Evolutionary conservation across 1,140 invertebrate species (phyloP), one percentile per base, ranked within the genome.

Genomic region (Hylaeus volcanicus): DNA sequence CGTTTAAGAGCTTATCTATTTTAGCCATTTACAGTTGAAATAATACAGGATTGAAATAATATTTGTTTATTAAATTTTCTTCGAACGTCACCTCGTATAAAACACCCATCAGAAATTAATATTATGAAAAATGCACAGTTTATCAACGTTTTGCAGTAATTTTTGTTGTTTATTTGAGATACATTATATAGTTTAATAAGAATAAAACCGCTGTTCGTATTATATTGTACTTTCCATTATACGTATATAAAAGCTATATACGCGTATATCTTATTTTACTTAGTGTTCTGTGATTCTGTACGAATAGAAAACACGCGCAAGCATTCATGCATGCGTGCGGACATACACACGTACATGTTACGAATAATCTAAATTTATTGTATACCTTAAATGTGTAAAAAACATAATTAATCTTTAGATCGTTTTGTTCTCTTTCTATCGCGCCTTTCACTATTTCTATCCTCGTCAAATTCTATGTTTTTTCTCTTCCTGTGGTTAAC

Each of bases 381-480:
- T 74, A 65, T 65, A 65, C 43, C 14, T 74, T 64, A 48, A 65
- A 48, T 9, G 12, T 55, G 11, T 2, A 68, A 68, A 53, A 55
- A 63, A 79, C 9, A 58, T 39, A n/a, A 73, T 79, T 79, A 70
- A 74, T 61, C 12, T 53, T 70, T 56, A 51, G 0, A 68, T 14
- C 63, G 70, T 37, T 48, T 82, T 51, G n/a, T 61, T 53, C 56
- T 64, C n/a, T 51, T 72, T 53, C 68, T 63, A 5, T 5, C 12
- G 14, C 74, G 58, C 45, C 64, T 80, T 41, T 81, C 55, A 15
- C n/a, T 55, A 45, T 41, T 74, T 73, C 79, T 75, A n/a, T 92
- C 75, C 39, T 86, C 74, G n/a, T 88, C 83, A 61, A 64, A 85
- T 61, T 89, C 79, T 66, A 73, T 82, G n/a, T 51, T 78, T 66